Conservation (phyloP, 2,888 invertebrate species). For the Epinotia bilunana region DNA sequence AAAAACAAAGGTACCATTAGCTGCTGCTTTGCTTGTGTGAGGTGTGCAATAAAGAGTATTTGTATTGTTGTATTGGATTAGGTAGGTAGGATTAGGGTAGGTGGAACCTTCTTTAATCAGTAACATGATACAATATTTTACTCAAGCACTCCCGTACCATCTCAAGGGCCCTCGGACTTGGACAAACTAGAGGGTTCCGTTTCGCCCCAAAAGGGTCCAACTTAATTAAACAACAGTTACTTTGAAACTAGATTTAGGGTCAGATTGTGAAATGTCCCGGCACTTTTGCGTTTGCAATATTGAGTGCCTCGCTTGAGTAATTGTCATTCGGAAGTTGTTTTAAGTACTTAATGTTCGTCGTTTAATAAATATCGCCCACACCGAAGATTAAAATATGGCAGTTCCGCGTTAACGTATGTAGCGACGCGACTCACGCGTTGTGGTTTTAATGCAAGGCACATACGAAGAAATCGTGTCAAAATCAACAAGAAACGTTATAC, state of each 20-base stretch:
- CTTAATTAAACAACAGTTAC: conserved; percentile 47
- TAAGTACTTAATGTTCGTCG: background rate
- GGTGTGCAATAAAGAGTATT: too few relatives aligned
- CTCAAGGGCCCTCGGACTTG: conserved; percentile 31
- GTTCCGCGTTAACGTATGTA: too few relatives aligned
- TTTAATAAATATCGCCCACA: background rate
- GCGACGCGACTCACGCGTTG: too few relatives aligned
- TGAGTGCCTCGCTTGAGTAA: conserved; percentile 5
- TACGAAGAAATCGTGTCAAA: too few relatives aligned
- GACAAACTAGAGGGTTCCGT: conserved; percentile 43
- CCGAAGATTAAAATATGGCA: too few relatives aligned
- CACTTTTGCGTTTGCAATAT: conserved; percentile 20
- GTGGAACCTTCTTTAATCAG: background rate
- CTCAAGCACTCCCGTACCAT: background rate
- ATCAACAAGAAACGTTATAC: too few relatives aligned
- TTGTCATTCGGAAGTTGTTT: conserved; percentile 7
- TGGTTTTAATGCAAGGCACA: too few relatives aligned
- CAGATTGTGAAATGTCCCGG: conserved; percentile 20
- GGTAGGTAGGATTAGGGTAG: too few relatives aligned
- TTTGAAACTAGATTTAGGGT: conserved; percentile 42
- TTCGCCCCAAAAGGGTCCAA: conserved; percentile 39
- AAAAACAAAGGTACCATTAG: too few relatives aligned
- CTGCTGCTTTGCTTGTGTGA: too few relatives aligned
- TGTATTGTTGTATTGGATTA: too few relatives aligned
- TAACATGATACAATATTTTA: conserved; percentile 24